Percentiles rank a stretch among this genome's conserved stretches.
phyloP scores from a whole-genome alignment of 2,113 vertebrate genomes.

The Eretmodus cyanostictus region DNA sequence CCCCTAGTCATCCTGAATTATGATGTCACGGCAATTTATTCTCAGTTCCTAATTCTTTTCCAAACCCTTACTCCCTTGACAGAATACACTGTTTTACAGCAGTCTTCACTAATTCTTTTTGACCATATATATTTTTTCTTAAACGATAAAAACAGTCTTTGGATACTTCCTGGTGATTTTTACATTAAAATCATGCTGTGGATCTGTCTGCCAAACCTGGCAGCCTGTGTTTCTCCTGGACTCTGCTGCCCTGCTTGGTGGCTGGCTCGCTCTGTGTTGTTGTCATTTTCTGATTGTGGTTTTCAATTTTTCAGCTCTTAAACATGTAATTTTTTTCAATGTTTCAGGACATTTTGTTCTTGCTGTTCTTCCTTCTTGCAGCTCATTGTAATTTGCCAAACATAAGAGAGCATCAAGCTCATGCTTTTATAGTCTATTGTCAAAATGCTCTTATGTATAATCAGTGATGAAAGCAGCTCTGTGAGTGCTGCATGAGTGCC shows the following conservation, averaged over 20 bases:
- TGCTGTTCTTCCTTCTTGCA: neutral
- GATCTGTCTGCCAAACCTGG: neutral
- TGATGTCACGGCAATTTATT: neutral
- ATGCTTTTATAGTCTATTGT: neutral
- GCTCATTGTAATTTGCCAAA: neutral
- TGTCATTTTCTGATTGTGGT: neutral
- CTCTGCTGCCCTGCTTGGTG: neutral
- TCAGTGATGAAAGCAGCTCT: neutral
- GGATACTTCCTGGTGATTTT: neutral
- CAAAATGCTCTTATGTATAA: neutral
- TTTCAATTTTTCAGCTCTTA: neutral
- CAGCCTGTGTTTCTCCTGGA: neutral
- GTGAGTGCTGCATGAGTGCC: neutral
- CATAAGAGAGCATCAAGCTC: neutral
- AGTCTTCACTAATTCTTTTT: neutral
- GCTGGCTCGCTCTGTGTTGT: neutral
- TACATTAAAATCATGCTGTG: neutral
- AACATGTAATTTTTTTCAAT: neutral
- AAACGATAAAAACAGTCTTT: neutral
- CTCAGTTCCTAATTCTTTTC: neutral
- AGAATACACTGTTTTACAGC: neutral
- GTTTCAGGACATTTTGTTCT: constrained; percentile 6
- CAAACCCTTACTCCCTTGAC: neutral
- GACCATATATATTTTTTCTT: neutral
- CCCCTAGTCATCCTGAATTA: neutral